Conservation (phyloP, 2,888 invertebrate genomes). For the Philopedon plagiatum region DNA sequence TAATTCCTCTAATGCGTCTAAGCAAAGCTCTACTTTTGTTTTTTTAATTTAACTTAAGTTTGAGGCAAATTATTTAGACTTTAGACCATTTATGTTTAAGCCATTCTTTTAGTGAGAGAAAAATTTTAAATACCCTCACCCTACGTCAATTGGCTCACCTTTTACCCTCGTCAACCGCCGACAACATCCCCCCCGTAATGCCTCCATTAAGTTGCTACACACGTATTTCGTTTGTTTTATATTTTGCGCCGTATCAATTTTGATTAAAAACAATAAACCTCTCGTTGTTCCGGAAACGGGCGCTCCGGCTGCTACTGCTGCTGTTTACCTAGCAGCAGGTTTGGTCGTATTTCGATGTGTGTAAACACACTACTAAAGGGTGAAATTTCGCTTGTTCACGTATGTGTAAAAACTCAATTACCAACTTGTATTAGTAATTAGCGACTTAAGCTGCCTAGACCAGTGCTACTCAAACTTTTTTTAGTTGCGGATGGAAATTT, state of each 20-base stretch:
- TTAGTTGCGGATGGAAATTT: too few species aligned
- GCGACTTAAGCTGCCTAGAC: neutral
- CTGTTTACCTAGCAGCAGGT: conserved; percentile 22
- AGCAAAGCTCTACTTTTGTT: too few species aligned
- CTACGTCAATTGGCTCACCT: neutral
- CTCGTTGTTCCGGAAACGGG: conserved; percentile 11
- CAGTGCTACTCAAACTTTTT: too few species aligned
- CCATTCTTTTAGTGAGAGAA: neutral
- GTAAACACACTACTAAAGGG: neutral
- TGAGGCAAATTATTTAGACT: too few species aligned
- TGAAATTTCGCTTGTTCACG: conserved; percentile 8
- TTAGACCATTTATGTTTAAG: too few species aligned
- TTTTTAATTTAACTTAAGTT: too few species aligned
- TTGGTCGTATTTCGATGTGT: conserved; percentile 11
- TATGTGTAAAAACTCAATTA: conserved; percentile 19
- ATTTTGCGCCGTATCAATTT: conserved; percentile 28
- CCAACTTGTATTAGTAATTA: conserved; percentile 24
- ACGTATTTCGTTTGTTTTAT: conserved; percentile 24
- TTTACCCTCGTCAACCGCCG: neutral
- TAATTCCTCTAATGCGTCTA: too few species aligned
- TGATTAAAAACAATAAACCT: conserved; percentile 29
- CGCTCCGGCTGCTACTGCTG: neutral
- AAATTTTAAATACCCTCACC: neutral
- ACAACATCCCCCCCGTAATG: conserved; percentile 1
- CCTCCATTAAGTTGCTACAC: conserved; percentile 19